Evolutionary conservation across 2,797 vertebrate genomes (phyloP).

Genomic region (Leptatherina wallacei): DNA sequence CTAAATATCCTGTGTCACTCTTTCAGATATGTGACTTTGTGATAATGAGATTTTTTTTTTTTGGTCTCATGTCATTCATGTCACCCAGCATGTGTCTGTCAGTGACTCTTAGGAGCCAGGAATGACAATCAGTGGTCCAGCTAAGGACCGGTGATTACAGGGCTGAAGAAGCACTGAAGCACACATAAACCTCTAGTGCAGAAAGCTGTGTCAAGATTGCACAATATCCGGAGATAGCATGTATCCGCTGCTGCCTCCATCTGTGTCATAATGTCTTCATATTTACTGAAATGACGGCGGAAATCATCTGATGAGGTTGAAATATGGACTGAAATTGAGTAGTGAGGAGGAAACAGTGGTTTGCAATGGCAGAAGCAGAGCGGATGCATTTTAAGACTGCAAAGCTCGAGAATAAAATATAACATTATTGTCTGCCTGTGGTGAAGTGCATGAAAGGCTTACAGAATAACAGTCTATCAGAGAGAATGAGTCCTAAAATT

Average conservation of each 20-base stretch:
- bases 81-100: slow-evolving; percentile 69
- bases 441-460: slow-evolving; percentile 1
- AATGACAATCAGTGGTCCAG: slow-evolving; percentile 70
- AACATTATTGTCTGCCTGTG: slow-evolving; percentile 22
- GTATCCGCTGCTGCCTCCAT: slow-evolving; percentile 31
- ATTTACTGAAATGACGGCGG: slow-evolving; percentile 46
- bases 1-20: slow-evolving; percentile 61
- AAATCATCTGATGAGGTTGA: slow-evolving; percentile 53
- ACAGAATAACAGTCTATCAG: slow-evolving; percentile 3
- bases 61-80: slow-evolving; percentile 46
- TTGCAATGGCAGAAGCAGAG: slow-evolving; percentile 19
- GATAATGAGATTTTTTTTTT: slow-evolving; percentile 75
- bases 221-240: slow-evolving; percentile 37
- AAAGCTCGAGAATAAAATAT: slow-evolving; percentile 16
- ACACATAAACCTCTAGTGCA: slow-evolving; percentile 48
- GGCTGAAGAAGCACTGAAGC: slow-evolving; percentile 56
- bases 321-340: slow-evolving; percentile 51
- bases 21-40: slow-evolving; percentile 58
- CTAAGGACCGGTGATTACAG: slow-evolving; percentile 69
- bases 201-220: slow-evolving; percentile 49
- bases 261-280: slow-evolving; percentile 64
- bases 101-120: slow-evolving; percentile 54
- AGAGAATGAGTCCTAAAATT: slow-evolving; percentile 19
- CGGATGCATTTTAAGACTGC: slow-evolving; percentile 22
- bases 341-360: slow-evolving; percentile 17